A percentile compares a stretch with the other conserved stretches of the same genome.
These are phyloP conservation scores for Catalaphyllia jardinei DNA, from an alignment of 64 coral and sea anemone species.

Conservation along the genomic window DNA sequence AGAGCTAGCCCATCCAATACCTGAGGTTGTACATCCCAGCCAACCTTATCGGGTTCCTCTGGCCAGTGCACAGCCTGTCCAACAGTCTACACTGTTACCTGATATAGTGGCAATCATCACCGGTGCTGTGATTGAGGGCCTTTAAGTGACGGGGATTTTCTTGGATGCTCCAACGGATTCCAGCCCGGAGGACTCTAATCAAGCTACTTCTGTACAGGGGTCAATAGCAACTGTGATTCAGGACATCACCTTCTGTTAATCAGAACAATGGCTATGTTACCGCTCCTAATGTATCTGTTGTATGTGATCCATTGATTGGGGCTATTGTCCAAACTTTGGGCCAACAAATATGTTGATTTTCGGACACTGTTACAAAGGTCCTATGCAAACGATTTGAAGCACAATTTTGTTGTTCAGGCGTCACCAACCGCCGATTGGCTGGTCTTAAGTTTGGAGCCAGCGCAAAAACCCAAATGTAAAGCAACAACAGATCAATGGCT, in stretches of 20 bases:
- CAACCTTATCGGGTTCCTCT: neutral
- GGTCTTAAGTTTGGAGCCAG: neutral
- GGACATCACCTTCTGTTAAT: neutral
- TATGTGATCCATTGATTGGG: neutral
- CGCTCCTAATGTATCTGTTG: neutral
- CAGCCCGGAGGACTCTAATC: neutral
- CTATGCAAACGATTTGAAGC: no score
- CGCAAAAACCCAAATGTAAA: neutral
- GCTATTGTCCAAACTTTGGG: neutral
- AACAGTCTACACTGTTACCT: neutral
- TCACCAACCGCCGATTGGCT: neutral
- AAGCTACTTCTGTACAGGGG: neutral
- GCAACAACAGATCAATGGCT: conserved; percentile 30
- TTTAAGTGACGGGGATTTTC: neutral
- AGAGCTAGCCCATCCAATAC: neutral
- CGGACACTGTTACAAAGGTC: no score
- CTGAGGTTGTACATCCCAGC: neutral
- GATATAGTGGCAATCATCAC: neutral
- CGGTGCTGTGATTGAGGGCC: neutral
- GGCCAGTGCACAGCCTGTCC: neutral
- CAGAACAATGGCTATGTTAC: neutral
- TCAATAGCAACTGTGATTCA: neutral
- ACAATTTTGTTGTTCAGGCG: no score
- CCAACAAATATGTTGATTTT: no score
- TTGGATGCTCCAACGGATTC: no score